phyloP scores from a whole-genome alignment of 2,113 vertebrate species.

The Coregonus clupeaformis region DNA sequence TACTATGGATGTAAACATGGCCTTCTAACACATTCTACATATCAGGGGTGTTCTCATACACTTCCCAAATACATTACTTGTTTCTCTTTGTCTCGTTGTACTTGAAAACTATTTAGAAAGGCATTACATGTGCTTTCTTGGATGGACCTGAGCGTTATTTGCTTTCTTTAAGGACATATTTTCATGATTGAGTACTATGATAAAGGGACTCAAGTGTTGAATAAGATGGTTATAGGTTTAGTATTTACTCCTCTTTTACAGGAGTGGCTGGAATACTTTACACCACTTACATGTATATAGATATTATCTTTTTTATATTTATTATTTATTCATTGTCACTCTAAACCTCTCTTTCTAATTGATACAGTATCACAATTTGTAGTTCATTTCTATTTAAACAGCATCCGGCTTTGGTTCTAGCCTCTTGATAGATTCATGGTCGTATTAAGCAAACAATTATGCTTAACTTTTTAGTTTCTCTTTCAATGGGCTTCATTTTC shows the following conservation, averaged over 20 bases:
- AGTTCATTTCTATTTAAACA: not conserved
- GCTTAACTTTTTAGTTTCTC: too few species aligned
- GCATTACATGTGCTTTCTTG: not conserved
- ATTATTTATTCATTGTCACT: slow-evolving; percentile 56
- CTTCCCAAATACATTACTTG: not conserved
- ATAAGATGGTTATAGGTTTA: not conserved
- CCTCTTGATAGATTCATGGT: not conserved
- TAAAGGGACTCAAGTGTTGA: not conserved
- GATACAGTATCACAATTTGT: not conserved
- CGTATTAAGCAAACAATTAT: too few species aligned
- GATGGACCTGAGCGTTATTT: not conserved
- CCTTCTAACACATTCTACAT: slow-evolving; percentile 2
- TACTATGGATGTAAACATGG: not conserved
- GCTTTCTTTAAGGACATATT: slow-evolving; percentile 7
- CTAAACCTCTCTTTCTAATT: not conserved
- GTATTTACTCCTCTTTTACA: slow-evolving; percentile 12
- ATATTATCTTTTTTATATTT: slow-evolving; percentile 43
- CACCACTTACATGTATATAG: slow-evolving; percentile 45
- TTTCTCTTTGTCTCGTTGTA: slow-evolving; percentile 1
- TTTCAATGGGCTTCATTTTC: too few species aligned
- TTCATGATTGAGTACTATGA: not conserved
- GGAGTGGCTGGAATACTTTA: slow-evolving; percentile 1
- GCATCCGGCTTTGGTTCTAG: not conserved
- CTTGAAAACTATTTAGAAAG: slow-evolving; percentile 22
- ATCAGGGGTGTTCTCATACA: slow-evolving; percentile 28